Evolutionary conservation across 1,140 invertebrate genomes (phyloP), one percentile per base, ranked within the genome.

Genomic region (Sycobia sp.): DNA sequence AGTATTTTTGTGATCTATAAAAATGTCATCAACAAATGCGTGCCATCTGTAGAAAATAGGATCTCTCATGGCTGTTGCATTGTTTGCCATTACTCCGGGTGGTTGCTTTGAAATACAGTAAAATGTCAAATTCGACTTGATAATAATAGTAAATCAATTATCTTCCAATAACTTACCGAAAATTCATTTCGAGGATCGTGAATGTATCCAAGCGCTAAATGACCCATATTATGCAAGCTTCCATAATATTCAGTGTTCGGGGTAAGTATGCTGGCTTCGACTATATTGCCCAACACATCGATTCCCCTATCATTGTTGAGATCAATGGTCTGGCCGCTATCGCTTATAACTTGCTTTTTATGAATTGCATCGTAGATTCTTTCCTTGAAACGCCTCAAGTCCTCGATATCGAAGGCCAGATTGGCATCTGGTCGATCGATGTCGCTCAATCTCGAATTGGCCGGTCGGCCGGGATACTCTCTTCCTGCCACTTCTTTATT

Each of bases 1-100:
- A 4, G 86, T 88, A 23, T 83, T 84, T 77, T 94, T 94, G 76
- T 89, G 88, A 69, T 90, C 84, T 64, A 87, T 82, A 82, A 94
- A 94, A 3, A 94, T 81, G 47, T 92, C 87, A 69, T 95, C 90
- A 18, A 94, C 83, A 68, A 88, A 89, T 4, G 88, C 86, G 69
- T 94, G 93, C 89, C 88, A 93, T 72, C 89, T 86, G 76, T 93
- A 95, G 80, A 95, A 94, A 11, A 91, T 78, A 0, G 93, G 92
- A 78, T 95, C 93, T 14, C 92, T 84, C 90, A 91, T 90, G 3
- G 89, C 87, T 11, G 89, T 91, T 0, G 88, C 85, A 0, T 86
- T 82, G 69, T 90, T 89, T 18, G 86, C 88, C 84, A 90, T 90
- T 0, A 89, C 83, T n/a, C 86, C 82, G 62, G 88, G 56, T 8